These are phyloP conservation scores for Trididemnum clinides DNA, from an alignment of 23 tunicate genomes.

Conservation along the genomic window DNA sequence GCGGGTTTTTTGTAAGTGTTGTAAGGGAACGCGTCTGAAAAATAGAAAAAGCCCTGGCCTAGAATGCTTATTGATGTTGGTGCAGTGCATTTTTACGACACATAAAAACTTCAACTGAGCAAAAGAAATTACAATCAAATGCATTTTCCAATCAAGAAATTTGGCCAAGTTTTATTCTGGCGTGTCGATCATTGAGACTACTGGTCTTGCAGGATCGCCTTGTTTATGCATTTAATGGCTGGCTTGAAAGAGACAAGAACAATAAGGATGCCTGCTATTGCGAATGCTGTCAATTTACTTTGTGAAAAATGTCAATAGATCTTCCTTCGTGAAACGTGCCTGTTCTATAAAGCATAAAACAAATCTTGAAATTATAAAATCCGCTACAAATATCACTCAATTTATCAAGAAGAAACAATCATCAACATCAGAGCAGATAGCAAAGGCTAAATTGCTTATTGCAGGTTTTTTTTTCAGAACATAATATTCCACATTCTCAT, in stretches of 20 bases:
- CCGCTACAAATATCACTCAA: not conserved
- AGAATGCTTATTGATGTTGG: no score
- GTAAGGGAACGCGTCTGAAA: no score
- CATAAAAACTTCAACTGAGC: no score
- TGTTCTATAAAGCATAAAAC: not conserved
- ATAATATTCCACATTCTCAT: not conserved
- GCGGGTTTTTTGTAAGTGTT: no score
- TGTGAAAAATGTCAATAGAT: not conserved
- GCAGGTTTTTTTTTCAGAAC: not conserved
- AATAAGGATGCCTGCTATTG: not conserved
- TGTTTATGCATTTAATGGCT: not conserved
- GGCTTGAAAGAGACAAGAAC: not conserved
- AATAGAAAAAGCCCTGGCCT: no score
- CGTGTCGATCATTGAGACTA: no score
- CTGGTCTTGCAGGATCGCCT: no score
- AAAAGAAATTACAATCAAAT: no score
- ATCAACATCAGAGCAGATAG: not conserved
- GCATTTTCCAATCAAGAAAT: no score
- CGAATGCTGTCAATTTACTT: not conserved
- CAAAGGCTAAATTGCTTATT: not conserved
- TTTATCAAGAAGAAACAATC: not conserved
- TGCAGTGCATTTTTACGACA: no score
- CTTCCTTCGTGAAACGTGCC: not conserved
- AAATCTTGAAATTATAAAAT: not conserved
- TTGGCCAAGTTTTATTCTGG: no score